A percentile compares a stretch with the other conserved stretches of the same genome.
Conservation (phyloP, 1,140 invertebrate genomes). For the Ruditapes philippinarum region DNA sequence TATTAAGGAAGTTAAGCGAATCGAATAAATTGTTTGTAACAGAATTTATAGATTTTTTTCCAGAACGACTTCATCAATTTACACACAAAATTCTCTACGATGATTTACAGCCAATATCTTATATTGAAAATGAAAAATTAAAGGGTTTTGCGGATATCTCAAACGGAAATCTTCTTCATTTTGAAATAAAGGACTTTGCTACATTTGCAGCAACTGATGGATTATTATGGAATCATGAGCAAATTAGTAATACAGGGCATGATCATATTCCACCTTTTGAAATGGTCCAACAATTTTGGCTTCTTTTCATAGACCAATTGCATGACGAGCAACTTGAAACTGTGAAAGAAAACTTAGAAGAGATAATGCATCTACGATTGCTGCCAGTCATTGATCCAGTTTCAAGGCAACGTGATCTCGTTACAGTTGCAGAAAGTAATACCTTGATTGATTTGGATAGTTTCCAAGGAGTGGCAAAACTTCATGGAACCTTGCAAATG, state of each 20-base stretch:
- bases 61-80: background rate
- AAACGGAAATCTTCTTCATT: background rate
- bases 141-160: background rate
- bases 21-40: constrained; percentile 16
- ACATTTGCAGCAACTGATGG: background rate
- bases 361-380: background rate
- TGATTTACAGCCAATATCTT: background rate
- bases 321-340: background rate
- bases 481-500: background rate
- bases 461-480: background rate
- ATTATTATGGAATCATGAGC: background rate
- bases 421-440: background rate
- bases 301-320: background rate
- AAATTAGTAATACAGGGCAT: background rate
- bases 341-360: background rate
- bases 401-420: background rate
- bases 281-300: background rate
- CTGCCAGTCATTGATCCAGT: background rate
- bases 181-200: background rate
- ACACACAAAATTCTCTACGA: background rate
- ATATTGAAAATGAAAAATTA: background rate
- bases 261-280: background rate
- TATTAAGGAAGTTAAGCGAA: background rate
- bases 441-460: background rate
- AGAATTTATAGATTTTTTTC: background rate